A percentile compares a stretch with the other conserved stretches of the same genome.
These are phyloP conservation scores for Operophtera brumata DNA, from an alignment of 2,888 invertebrate genomes.

Conservation along the genomic window DNA sequence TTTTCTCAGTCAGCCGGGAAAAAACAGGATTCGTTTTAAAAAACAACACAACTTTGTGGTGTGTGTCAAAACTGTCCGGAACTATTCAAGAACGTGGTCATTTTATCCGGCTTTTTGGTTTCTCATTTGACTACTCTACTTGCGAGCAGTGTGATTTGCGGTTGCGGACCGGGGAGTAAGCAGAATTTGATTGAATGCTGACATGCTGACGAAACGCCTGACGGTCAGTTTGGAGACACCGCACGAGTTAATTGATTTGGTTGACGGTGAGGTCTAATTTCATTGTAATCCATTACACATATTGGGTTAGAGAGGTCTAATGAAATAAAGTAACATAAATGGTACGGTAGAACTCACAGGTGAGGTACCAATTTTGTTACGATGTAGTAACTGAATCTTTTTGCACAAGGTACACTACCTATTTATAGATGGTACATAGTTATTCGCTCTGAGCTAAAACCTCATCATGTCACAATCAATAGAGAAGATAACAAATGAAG, in stretches of 20 bases:
- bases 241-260: constrained; percentile 34
- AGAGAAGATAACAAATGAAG: too few species aligned
- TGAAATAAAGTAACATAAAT: not conserved
- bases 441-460: too few species aligned
- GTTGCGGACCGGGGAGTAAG: constrained; percentile 44
- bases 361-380: not conserved
- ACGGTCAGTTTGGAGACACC: constrained; percentile 35
- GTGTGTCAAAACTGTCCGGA: not conserved
- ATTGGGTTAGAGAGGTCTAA: constrained; percentile 8
- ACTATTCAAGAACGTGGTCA: not conserved
- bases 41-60: too few species aligned
- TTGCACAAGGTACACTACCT: too few species aligned
- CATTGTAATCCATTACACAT: constrained; percentile 18
- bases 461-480: too few species aligned
- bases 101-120: constrained; percentile 1
- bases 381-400: too few species aligned
- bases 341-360: not conserved
- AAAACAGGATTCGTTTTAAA: too few species aligned
- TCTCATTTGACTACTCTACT: constrained; percentile 1
- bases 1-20: too few species aligned
- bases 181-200: constrained; percentile 53
- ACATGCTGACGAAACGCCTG: constrained; percentile 35
- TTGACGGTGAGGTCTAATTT: constrained; percentile 24
- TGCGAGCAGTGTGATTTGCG: constrained; percentile 48
- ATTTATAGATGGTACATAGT: too few species aligned